A percentile compares a stretch with the other conserved stretches of the same genome.
Conservation (phyloP, 2,797 vertebrate genomes). For the Malurus splendens region DNA sequence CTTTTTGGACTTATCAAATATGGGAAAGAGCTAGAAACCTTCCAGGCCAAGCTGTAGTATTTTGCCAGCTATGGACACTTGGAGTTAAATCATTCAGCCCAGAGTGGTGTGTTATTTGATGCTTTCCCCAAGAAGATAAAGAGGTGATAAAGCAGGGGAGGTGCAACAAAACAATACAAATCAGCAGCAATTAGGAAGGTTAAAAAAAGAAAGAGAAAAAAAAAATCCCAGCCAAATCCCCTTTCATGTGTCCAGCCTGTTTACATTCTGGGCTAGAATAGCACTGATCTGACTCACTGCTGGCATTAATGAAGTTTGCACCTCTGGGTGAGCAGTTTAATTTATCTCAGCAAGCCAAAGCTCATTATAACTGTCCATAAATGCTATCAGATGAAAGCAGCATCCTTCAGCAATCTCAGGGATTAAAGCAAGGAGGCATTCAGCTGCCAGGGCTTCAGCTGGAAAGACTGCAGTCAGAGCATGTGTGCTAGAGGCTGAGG, state of each 20-base stretch:
- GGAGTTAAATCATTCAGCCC: neutral
- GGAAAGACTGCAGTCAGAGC: neutral
- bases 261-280: conserved; percentile 10
- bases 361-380: conserved; percentile 34
- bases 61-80: neutral
- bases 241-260: conserved; percentile 36
- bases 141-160: neutral
- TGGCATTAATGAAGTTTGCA: conserved; percentile 51
- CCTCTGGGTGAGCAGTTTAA: conserved; percentile 42
- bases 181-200: conserved; percentile 24
- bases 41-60: neutral
- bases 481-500: neutral
- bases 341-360: conserved; percentile 43
- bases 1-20: neutral
- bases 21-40: neutral
- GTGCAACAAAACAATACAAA: neutral
- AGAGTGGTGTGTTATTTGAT: neutral
- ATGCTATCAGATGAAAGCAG: conserved; percentile 47
- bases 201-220: neutral
- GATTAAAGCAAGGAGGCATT: conserved; percentile 34
- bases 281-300: neutral
- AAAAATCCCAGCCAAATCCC: neutral
- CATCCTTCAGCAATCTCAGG: conserved; percentile 19
- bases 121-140: neutral
- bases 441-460: neutral